Percentiles rank a stretch among this genome's conserved stretches.
These are phyloP conservation scores for Ochotona curzoniae DNA, from an alignment of 2,113 vertebrate species.

Conservation along the genomic window DNA sequence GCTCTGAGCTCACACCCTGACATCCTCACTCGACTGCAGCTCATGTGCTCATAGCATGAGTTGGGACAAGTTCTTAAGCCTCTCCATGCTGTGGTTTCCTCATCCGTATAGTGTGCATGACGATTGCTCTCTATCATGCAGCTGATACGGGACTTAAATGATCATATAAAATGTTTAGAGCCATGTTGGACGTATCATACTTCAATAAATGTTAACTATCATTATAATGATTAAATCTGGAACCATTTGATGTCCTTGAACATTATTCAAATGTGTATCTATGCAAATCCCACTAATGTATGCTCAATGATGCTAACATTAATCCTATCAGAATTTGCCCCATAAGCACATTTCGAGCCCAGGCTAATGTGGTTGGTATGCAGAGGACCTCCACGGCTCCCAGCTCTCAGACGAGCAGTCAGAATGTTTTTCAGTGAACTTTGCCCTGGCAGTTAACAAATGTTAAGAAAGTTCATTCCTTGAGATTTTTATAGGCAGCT, in stretches of 20 bases:
- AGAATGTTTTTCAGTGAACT: constrained; percentile 69
- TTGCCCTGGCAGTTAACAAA: constrained; percentile 65
- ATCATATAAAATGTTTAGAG: constrained; percentile 38
- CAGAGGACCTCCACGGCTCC: constrained; percentile 40
- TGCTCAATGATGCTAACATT: constrained; percentile 74
- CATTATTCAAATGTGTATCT: constrained; percentile 70
- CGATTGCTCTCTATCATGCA: not conserved
- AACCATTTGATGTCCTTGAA: constrained; percentile 74
- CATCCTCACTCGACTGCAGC: not conserved
- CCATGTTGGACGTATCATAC: constrained; percentile 24
- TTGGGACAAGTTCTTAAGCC: not conserved
- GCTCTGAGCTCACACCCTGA: not conserved
- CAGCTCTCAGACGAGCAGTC: constrained; percentile 21
- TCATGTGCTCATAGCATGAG: not conserved
- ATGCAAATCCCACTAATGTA: constrained; percentile 71
- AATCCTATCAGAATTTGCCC: constrained; percentile 77
- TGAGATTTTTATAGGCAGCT: constrained; percentile 69
- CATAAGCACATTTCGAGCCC: constrained; percentile 75
- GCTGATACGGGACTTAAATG: not conserved
- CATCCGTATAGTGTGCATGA: constrained; percentile 24
- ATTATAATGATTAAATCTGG: constrained; percentile 66
- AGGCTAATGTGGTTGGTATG: constrained; percentile 40
- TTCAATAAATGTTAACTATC: constrained; percentile 63
- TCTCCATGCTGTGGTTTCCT: constrained; percentile 5
- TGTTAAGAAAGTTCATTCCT: constrained; percentile 69